Conservation (phyloP, 2,113 vertebrate species). For the Haliaeetus leucogaster region DNA sequence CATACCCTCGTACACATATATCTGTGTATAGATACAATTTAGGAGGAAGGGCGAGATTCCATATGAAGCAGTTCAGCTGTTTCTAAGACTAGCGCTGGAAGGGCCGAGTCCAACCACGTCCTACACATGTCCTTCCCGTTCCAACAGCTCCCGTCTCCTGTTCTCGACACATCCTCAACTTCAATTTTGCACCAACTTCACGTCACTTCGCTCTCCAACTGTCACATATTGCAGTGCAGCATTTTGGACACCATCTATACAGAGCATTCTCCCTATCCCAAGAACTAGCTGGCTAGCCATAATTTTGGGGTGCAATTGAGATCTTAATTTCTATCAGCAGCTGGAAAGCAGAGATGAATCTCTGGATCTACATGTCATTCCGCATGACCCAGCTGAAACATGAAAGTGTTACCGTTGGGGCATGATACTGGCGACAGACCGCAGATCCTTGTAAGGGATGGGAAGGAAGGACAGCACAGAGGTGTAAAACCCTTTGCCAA, state of each 20-base stretch:
- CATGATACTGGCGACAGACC: neutral
- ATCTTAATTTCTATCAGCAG: neutral
- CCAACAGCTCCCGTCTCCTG: neutral
- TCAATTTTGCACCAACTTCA: neutral
- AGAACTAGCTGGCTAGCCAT: neutral
- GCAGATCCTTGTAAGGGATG: neutral
- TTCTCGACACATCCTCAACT: neutral
- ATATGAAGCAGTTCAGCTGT: neutral
- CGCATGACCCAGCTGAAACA: neutral
- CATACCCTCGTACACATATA: fast-evolving
- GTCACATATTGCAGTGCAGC: neutral
- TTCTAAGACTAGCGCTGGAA: neutral
- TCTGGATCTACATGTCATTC: neutral
- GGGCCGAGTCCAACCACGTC: fast-evolving
- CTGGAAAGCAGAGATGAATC: neutral
- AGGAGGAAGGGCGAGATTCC: neutral
- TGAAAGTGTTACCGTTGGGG: fast-evolving
- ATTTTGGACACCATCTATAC: neutral
- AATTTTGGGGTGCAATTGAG: neutral
- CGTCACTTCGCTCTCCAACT: neutral
- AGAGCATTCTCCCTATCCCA: neutral
- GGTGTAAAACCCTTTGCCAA: neutral
- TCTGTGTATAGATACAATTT: neutral
- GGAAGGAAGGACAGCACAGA: neutral
- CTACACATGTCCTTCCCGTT: fast-evolving